Evolutionary conservation across 2,797 vertebrate species (phyloP), one percentile per base, ranked within the genome.

Genomic region (Anisognathus igniventris): DNA sequence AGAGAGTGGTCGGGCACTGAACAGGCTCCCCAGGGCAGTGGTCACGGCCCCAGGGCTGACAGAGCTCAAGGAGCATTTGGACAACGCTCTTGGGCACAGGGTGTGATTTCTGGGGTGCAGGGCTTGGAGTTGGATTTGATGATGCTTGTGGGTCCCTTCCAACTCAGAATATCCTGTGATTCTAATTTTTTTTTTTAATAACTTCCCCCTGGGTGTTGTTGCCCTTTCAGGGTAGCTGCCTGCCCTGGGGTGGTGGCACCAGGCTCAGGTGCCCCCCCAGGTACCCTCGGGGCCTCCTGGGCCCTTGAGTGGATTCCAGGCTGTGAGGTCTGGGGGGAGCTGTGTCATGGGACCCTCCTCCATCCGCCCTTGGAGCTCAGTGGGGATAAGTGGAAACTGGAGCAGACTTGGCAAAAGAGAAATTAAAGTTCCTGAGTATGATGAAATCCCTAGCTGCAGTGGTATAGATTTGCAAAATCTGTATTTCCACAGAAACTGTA

Each of bases 41-140:
- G 15, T 2, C n/a, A 58, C 27, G 24, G 71, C n/a, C 0, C 0
- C 37, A 44, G 16, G 53, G 15, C 53, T 75, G 71, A 2, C n/a
- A 13, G 53, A 45, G 71, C 0, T 24, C 71, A n/a, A 4, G 54
- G 2, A 45, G 13, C 0, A 0, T 21, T 11, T 60, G 71, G n/a
- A 2, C 20, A 75, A 6, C 1, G 1, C 18, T 7, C 47, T 31
- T 0, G 2, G 19, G 6, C 14, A 8, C 18, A 3, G 0, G 31
- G 5, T 16, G 40, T 40, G 62, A 42, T 3, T 28, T 3, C 4
- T 20, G 4, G n/a, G 19, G 7, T 80, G 61, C 27, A 28, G 86
- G 21, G 61, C 40, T 10, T 1, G 19, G 25, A 42, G 4, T 5
- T 50, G 20, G 35, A 18, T 50, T 50, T 2, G 7, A 13, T 35